A percentile compares a stretch with the other conserved stretches of the same genome.
phyloP scores from a whole-genome alignment of 2,888 invertebrate species.

The Troides helena region DNA sequence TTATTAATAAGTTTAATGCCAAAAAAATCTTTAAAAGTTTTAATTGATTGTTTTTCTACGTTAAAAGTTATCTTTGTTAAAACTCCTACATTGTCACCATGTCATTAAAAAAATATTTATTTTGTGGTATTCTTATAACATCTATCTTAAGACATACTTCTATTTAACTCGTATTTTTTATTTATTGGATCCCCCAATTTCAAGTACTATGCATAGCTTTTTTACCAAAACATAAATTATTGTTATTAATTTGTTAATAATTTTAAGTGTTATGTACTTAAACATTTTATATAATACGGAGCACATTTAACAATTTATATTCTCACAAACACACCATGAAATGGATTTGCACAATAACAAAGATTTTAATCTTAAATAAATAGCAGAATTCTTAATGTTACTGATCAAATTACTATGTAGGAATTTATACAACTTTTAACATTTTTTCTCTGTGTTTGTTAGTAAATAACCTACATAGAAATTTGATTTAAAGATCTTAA shows the following conservation, averaged over 20 bases:
- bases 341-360: conserved; percentile 19
- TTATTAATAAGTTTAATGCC: conserved; percentile 15
- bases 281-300: conserved; percentile 15
- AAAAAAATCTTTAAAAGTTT: background rate
- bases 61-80: background rate
- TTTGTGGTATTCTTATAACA: no score
- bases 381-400: conserved; percentile 8
- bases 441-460: background rate
- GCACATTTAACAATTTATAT: conserved; percentile 23
- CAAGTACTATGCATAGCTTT: background rate
- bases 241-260: background rate
- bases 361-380: background rate
- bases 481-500: conserved; percentile 6
- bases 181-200: background rate
- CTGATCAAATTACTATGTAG: conserved; percentile 14
- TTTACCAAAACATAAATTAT: background rate
- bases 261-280: conserved; percentile 4
- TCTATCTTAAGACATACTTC: no score
- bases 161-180: background rate
- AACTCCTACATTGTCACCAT: background rate
- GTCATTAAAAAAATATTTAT: no score
- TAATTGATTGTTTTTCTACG: background rate
- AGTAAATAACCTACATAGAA: conserved; percentile 7
- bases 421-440: conserved; percentile 1
- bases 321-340: conserved; percentile 19